Evolutionary conservation across 2,888 invertebrate species (phyloP), one percentile per base, ranked within the genome.

Genomic region (Pollenia amentaria): DNA sequence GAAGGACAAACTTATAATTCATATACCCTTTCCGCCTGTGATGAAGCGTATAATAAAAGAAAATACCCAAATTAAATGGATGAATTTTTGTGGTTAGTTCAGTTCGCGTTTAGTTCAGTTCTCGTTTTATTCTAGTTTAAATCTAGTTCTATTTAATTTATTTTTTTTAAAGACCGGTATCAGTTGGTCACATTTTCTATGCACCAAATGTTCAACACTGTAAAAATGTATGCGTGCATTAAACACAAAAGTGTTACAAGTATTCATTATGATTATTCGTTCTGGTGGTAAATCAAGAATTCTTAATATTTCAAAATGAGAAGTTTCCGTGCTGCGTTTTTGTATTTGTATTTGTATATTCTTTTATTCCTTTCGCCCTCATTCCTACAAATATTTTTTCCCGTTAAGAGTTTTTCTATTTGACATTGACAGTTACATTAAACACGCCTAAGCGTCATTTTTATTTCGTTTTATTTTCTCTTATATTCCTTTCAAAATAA

Each of bases 241-340:
- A 46, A 53, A 84, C 21, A 77, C 48, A 73, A 84, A 80, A 83
- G 80, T 84, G 76, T 73, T 76, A 76, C 84, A 87, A 80, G 38
- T 69, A 72, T 69, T 84, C 77, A 84, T 84, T 87, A 64, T 77
- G 76, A 87, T 77, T 87, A 73, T 84, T 84, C 76, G 77, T 80
- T 80, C 29, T 67, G 55, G 67, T 79, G 73, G 21, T 46, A 44
- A 67, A 60, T 65, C 11, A 60, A 38, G 44, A 67, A 51, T 79
- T 84, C 44, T 67, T 73, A 72, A 78, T 65, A 51, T 72, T 72
- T 67, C 55, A 44, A 84, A 84, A 84, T 67, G 78, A 73, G 53
- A 79, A 65, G 53, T 72, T 84, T 84, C 18, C 78, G 77, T 79
- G 65, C 38, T 57, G 53, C 18, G 14, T 16, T 57, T 53, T 72